Base-by-base conservation (phyloP, 2,888 invertebrate genomes). In the Bembecia ichneumoniformis region DNA sequence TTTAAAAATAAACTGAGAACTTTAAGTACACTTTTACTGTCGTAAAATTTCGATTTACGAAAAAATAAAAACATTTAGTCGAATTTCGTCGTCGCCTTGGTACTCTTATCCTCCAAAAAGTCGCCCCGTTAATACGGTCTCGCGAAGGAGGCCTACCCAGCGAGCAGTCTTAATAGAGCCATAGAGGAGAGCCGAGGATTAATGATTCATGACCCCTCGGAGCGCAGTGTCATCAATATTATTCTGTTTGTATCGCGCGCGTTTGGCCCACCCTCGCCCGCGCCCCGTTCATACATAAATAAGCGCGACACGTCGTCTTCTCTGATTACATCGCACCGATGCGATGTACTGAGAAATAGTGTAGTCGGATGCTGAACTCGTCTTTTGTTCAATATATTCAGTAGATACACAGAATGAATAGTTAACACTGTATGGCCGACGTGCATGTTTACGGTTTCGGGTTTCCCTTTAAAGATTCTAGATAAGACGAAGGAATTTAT, bases 121-220 rank as follows among this genome's bases (percentile, higher is more conserved):
- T 36, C 10, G n/a, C 15, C 5, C 11, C 20, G 7, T 3, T 49
- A 54, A 58, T 62, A 59, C 61, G 62, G 66, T 60, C 68, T 74
- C 68, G 65, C 71, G 76, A 73, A 76, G 82, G 80, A 82, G 75
- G 74, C 79, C 81, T 83, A 84, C 82, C 84, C 75, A 71, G 64
- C 69, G 70, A 77, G 74, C 81, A 83, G 77, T 78, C 77, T 83
- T 87, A 84, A 87, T 87, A 86, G 83, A 87, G 87, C 82, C 79
- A 78, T 87, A 84, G 74, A 46, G 72, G 77, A 77, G 82, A 81
- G 80, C 71, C 71, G 74, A 86, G 84, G 86, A 87, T 87, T 87
- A 87, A 87, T 87, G 87, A 86, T 87, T 87, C 87, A 87, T 87
- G 87, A 87, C 86, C 87, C 83, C 82, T 84, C 82, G 78, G 74